These are phyloP conservation scores for Platyrinchus mystaceus DNA, from an alignment of 2,797 vertebrate species.

Conservation along the genomic window DNA sequence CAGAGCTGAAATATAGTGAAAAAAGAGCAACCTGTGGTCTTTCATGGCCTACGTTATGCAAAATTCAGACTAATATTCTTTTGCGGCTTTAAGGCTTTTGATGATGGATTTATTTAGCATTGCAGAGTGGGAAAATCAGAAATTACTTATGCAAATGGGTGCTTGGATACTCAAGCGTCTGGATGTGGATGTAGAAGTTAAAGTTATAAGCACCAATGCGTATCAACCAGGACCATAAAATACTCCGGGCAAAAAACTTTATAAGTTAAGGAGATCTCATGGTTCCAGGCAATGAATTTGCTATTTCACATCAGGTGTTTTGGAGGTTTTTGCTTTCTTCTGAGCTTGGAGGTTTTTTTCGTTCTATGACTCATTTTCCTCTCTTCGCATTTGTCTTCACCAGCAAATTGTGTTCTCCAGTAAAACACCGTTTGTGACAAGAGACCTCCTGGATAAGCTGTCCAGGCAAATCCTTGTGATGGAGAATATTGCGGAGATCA, in stretches of 20 bases:
- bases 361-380: background rate
- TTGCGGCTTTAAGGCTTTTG: background rate
- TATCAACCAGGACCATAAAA: background rate
- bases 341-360: background rate
- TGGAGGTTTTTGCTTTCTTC: background rate
- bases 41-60: accelerated
- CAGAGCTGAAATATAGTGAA: background rate
- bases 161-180: background rate
- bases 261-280: background rate
- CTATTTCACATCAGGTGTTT: background rate
- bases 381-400: background rate
- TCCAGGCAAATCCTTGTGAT: slow-evolving; percentile 85
- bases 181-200: background rate
- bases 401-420: slow-evolving; percentile 85
- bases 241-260: background rate
- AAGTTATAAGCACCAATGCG: background rate
- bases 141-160: background rate
- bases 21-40: background rate
- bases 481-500: slow-evolving; percentile 87
- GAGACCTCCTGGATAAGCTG: slow-evolving; percentile 86
- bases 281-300: background rate
- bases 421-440: slow-evolving; percentile 80
- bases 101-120: background rate
- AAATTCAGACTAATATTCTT: background rate
- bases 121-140: background rate